Evolutionary conservation across 64 coral and sea anemone species (phyloP).

Genomic region (Montipora cactus): DNA sequence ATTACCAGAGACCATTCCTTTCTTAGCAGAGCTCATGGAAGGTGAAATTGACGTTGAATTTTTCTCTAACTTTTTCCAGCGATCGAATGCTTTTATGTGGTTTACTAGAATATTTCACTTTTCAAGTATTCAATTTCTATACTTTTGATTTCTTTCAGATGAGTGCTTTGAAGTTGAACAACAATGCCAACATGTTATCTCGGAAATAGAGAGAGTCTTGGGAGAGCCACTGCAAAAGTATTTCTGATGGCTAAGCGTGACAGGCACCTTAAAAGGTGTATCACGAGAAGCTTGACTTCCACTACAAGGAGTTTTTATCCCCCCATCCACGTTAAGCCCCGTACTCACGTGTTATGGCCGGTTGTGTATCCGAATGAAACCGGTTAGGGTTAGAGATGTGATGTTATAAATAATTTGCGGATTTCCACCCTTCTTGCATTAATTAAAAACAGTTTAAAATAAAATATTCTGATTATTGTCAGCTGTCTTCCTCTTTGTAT

Average conservation of each 20-base stretch:
- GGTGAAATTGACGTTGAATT: conserved; percentile 42
- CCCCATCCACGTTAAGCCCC: no score
- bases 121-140: no score
- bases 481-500: no score
- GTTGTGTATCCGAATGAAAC: no score
- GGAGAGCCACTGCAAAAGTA: conserved; percentile 96
- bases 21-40: conserved; percentile 98
- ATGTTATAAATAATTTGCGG: no score
- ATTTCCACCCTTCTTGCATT: no score
- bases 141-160: conserved; percentile 52
- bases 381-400: no score
- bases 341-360: no score
- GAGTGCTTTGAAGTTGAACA: conserved; percentile 96
- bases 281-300: background rate
- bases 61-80: background rate
- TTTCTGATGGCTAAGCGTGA: conserved; percentile 29
- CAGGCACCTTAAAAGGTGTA: background rate
- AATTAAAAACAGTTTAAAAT: no score
- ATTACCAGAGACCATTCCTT: conserved; percentile 89
- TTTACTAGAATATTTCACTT: background rate
- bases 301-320: no score
- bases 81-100: background rate
- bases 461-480: no score
- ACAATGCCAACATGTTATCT: conserved; percentile 91
- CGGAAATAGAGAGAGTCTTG: conserved; percentile 79